Evolutionary conservation across 1,140 invertebrate species (phyloP), one percentile per base, ranked within the genome.

Genomic region (Branchinecta lynchi): DNA sequence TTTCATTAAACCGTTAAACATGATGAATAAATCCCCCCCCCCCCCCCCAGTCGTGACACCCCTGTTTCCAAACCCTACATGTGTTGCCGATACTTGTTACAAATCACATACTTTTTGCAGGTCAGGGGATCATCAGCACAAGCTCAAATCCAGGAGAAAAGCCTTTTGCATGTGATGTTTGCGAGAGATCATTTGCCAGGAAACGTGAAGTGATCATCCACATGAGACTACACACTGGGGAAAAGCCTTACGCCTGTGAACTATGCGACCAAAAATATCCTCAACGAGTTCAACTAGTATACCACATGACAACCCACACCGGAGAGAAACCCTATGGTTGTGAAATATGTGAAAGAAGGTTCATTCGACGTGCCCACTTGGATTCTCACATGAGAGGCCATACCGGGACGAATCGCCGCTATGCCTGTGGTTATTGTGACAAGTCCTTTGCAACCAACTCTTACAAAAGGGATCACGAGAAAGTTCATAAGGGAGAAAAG

Each of bases 251-350:
- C 17, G 51, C 12, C 12, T 60, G 51, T 20, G 93, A 96, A 75
- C 88, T 89, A 75, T 99, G 97, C 81, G 95, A 98, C 79, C 83
- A 95, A 44, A 83, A 95, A 68, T 99, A 99, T 79, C 97, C 93
- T 10, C 83, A 97, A 69, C 95, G 91, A 66, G 96, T 99, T 81
- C 96, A 99, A 81, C 85, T 99, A 21, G 98, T 96, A 7, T 84
- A 96, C 74, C 96, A 99, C 79, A 97, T 99, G 73, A 86, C 96
- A 66, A 99, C 99, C 73, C 97, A 99, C 79, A 99, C 96, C 0
- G 97, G 97, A 0, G 95, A 98, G 78, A 98, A 99, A 77, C 96
- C 96, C 68, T 32, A 32, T 5, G 32, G 32, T 32, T 32, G 32
- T 32, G 32, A 32, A 32, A 32, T 32, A 32, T 32, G 32, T 32